A percentile compares a stretch with the other conserved stretches of the same genome.
These are phyloP conservation scores for Cryptomyrus ogoouensis DNA, from an alignment of 2,113 vertebrate species.

Conservation along the genomic window DNA sequence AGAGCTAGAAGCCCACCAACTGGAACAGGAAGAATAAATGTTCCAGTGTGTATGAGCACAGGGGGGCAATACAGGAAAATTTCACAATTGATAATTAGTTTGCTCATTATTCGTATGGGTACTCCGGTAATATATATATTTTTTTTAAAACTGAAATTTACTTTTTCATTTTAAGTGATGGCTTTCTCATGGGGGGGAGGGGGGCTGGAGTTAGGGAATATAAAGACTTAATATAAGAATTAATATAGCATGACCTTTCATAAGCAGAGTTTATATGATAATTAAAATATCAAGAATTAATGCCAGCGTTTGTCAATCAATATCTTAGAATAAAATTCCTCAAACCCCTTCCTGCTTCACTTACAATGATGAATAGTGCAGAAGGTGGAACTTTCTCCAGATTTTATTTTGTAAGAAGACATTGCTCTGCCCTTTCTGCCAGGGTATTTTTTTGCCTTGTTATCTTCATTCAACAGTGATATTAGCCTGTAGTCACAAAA, in stretches of 20 bases:
- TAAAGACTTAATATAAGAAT: neutral
- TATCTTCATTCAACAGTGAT: conserved; percentile 20
- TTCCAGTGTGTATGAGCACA: neutral
- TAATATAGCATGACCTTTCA: conserved; percentile 5
- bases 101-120: neutral
- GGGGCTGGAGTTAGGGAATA: neutral
- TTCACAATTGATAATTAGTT: neutral
- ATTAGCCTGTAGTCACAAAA: conserved; percentile 15
- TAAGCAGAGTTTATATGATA: neutral
- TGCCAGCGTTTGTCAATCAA: neutral
- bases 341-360: neutral
- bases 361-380: neutral
- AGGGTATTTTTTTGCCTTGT: neutral
- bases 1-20: neutral
- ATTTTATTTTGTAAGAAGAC: neutral
- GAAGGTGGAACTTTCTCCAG: neutral
- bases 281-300: conserved; percentile 8
- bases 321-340: neutral
- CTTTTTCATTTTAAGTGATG: neutral
- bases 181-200: neutral
- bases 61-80: neutral
- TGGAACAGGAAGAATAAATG: neutral
- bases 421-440: neutral
- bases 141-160: neutral
- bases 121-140: neutral